phyloP scores from a whole-genome alignment of 2,888 invertebrate species.

The Campoplex nolae region DNA sequence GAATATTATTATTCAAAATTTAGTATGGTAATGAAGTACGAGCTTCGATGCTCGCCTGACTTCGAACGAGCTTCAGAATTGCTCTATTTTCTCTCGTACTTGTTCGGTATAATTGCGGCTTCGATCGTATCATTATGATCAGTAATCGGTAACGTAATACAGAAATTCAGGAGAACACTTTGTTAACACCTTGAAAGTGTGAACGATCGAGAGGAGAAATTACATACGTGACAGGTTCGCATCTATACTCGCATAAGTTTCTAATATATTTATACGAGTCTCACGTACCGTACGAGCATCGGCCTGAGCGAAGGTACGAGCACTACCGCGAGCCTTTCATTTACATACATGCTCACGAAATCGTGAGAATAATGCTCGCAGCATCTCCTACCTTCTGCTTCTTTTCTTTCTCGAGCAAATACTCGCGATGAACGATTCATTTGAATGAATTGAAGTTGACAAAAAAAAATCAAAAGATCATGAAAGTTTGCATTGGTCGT shows the following conservation, averaged over 20 bases:
- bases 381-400: background rate
- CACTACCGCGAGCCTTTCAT: conserved; percentile 31
- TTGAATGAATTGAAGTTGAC: background rate
- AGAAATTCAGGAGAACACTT: conserved; percentile 28
- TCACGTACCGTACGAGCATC: conserved; percentile 42
- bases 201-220: conserved; percentile 18
- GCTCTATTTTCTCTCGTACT: conserved; percentile 28
- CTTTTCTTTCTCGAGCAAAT: background rate
- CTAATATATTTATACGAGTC: conserved; percentile 55
- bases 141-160: conserved; percentile 3
- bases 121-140: conserved; percentile 34
- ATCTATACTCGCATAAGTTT: conserved; percentile 17
- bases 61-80: conserved; percentile 3
- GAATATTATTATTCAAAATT: conserved; percentile 38
- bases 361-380: conserved; percentile 17
- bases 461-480: background rate
- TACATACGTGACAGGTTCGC: conserved; percentile 29
- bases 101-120: conserved; percentile 23
- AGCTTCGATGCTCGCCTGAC: conserved; percentile 9
- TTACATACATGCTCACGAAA: conserved; percentile 39
- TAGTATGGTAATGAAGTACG: conserved; percentile 7
- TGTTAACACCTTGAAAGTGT: background rate
- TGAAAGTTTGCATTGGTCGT: background rate
- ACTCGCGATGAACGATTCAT: background rate
- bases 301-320: conserved; percentile 35